A percentile compares a stretch with the other conserved stretches of the same genome.
These are phyloP conservation scores for Ochotona curzoniae DNA, from an alignment of 2,113 vertebrate species.

Conservation along the genomic window DNA sequence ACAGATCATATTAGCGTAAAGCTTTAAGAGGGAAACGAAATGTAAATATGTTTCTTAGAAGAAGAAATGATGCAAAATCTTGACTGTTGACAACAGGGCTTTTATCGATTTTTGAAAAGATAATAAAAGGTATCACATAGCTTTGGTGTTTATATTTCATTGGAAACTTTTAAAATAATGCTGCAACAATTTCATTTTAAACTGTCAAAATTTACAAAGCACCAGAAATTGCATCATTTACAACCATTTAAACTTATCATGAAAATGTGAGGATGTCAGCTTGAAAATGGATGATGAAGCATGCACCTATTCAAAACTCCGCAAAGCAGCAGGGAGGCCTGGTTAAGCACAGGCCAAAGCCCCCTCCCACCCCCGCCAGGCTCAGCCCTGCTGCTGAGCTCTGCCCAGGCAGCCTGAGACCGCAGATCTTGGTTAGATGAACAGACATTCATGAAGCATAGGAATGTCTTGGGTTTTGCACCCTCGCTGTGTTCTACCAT, in stretches of 20 bases:
- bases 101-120: slow-evolving; percentile 49
- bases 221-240: slow-evolving; percentile 59
- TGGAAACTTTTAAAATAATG: slow-evolving; percentile 51
- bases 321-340: neutral
- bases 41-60: slow-evolving; percentile 41
- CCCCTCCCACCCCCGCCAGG: neutral
- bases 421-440: no score
- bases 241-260: slow-evolving; percentile 49
- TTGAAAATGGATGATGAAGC: slow-evolving; percentile 18
- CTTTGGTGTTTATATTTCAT: slow-evolving; percentile 37
- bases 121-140: slow-evolving; percentile 56
- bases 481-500: neutral
- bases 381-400: neutral
- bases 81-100: neutral
- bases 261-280: slow-evolving; percentile 25
- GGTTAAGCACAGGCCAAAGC: neutral
- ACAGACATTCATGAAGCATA: neutral
- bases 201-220: slow-evolving; percentile 65
- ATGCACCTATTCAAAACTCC: neutral
- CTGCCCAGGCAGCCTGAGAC: neutral
- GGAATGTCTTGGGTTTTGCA: neutral
- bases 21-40: slow-evolving; percentile 15
- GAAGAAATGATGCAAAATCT: slow-evolving; percentile 40
- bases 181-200: slow-evolving; percentile 57
- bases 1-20: slow-evolving; percentile 26